Base-by-base conservation (phyloP, 2,113 vertebrate genomes). In the Cnemophilus loriae region DNA sequence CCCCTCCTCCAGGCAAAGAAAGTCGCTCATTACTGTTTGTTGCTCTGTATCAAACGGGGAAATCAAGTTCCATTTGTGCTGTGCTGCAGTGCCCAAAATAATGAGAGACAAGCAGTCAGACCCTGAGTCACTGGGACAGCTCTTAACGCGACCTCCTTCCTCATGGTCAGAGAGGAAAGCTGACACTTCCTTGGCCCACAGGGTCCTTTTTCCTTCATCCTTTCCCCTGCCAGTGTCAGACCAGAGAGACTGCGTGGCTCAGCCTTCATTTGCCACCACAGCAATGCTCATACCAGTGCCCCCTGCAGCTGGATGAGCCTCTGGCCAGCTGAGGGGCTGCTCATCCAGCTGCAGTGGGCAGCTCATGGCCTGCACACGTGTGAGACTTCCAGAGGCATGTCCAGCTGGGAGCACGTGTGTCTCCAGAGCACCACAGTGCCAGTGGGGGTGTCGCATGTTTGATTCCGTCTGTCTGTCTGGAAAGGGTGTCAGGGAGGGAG, bases 61-160 rank as follows among this genome's bases (percentile, higher is more conserved):
- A 90, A 89, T 87, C 35, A 44, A 74, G 41, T 47, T 70, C 2
- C 0, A 71, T 77, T 64, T 88, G 59, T 88, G 73, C 63, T 75
- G 47, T 80, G 76, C 67, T 71, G 35, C 3, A 0, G 53, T 64
- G 79, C 71, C 83, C 49, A 5, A 41, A 75, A 33, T 24, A 74
- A 75, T 12, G 13, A 22, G 32, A 89, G 74, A 55, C 61, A 87
- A 78, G 35, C 35, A 68, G 53, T 3, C 60, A 75, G 85, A 13
- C 9, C 52, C 67, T 85, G 84, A 91, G 52, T 87, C 94, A 85
- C 41, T 60, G 92, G 69, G 18, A 84, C 47, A 53, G 23, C 28
- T 74, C 13, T 32, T 52, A 27, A 33, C 30, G 35, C 17, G 57
- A 30, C 10, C 8, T 39, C 26, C 74, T 61, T 52, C 42, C 47